phyloP scores from a whole-genome alignment of 2,113 vertebrate genomes.

The Marmota flaviventris region DNA sequence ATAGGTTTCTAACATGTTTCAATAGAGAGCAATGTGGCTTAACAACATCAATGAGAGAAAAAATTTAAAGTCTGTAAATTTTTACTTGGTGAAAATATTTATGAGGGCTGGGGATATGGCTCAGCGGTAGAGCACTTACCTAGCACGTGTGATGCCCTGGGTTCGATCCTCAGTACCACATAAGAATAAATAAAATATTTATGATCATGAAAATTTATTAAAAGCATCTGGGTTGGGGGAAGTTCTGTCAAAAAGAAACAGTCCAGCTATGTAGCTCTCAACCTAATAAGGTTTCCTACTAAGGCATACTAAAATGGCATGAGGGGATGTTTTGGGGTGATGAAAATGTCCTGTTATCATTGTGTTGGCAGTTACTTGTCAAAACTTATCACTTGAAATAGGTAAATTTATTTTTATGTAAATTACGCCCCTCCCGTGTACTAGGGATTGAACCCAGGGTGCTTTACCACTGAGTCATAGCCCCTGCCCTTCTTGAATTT shows the following conservation, averaged over 20 bases:
- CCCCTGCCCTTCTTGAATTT: no score
- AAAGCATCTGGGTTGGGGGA: neutral
- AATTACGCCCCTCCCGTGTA: no score
- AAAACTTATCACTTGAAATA: slow-evolving; percentile 2
- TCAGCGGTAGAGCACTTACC: no score
- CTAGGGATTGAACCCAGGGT: no score
- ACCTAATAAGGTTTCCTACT: neutral
- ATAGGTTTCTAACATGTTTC: neutral
- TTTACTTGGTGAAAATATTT: neutral
- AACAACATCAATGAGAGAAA: neutral
- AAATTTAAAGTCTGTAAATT: neutral
- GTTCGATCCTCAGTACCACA: no score
- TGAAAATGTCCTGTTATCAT: neutral
- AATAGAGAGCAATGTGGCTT: neutral
- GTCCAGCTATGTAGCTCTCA: neutral
- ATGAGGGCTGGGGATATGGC: neutral
- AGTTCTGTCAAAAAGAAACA: neutral
- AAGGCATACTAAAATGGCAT: neutral
- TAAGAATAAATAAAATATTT: neutral
- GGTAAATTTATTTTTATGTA: neutral
- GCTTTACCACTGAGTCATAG: no score
- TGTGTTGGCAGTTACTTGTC: neutral
- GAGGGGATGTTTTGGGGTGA: neutral
- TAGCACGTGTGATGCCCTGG: no score
- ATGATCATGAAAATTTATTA: neutral